These are phyloP conservation scores for Biston stratarius DNA, from an alignment of 2,888 invertebrate species.

Conservation along the genomic window DNA sequence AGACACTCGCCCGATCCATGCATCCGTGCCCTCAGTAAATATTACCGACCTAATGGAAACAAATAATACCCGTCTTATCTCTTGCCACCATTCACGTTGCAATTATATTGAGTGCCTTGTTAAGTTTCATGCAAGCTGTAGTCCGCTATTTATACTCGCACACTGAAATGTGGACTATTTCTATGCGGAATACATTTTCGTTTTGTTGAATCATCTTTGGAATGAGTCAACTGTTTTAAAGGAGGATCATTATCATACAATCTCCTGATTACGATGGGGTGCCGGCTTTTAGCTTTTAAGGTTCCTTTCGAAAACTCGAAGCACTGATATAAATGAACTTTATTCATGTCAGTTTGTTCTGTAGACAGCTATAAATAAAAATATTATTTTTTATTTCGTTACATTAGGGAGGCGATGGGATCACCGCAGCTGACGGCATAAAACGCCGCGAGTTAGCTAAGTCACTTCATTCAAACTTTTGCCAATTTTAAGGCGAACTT, in stretches of 20 bases:
- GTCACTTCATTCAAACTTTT: conserved; percentile 83
- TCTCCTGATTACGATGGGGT: conserved; percentile 30
- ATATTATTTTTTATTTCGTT: conserved; percentile 77
- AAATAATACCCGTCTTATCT: conserved; percentile 63
- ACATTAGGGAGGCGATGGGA: conserved; percentile 79
- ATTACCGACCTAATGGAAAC: conserved; percentile 62
- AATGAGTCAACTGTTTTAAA: conserved; percentile 36
- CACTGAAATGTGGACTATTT: conserved; percentile 35
- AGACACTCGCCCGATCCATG: conserved; percentile 65
- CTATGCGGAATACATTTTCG: conserved; percentile 27
- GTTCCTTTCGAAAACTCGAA: conserved; percentile 18
- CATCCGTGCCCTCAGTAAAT: conserved; percentile 62
- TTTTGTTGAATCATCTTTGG: conserved; percentile 30
- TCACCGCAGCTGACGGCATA: conserved; percentile 79
- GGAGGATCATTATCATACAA: conserved; percentile 33
- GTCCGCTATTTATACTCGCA: conserved; percentile 40
- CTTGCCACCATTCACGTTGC: conserved; percentile 57
- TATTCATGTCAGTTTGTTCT: conserved; percentile 53
- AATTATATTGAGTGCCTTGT: conserved; percentile 53
- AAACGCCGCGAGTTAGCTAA: conserved; percentile 75
- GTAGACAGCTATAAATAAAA: conserved; percentile 67
- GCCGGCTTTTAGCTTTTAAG: conserved; percentile 36
- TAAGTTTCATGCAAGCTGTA: conserved; percentile 35
- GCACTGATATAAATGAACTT: conserved; percentile 40
- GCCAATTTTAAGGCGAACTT: conserved; percentile 76